Conservation (phyloP, 2,113 vertebrate genomes). For the Narcine bancroftii region DNA sequence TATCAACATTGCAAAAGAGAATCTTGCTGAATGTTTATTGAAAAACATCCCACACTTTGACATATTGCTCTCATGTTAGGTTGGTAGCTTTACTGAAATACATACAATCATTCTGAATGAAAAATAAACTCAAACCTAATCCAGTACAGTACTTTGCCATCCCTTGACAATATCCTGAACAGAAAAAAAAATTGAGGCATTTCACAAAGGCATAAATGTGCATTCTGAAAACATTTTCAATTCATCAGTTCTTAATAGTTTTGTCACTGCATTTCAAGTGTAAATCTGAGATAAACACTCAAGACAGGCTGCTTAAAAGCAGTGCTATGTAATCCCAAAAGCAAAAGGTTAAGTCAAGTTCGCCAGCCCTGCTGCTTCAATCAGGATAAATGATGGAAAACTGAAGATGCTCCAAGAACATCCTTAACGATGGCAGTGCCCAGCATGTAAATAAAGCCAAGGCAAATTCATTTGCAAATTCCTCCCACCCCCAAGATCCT, state of each 20-base stretch:
- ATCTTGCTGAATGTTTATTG: neutral
- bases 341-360: neutral
- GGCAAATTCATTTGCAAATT: too few relatives aligned
- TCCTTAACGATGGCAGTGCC: neutral
- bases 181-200: neutral
- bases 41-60: neutral
- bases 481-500: too few relatives aligned
- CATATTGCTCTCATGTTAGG: neutral
- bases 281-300: neutral
- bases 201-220: neutral
- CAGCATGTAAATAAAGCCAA: neutral
- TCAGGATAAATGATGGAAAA: neutral
- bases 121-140: neutral
- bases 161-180: neutral
- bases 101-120: neutral
- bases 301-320: neutral
- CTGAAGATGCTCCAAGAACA: neutral
- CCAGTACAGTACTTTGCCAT: neutral
- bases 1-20: neutral
- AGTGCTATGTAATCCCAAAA: neutral
- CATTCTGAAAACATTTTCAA: neutral
- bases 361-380: neutral
- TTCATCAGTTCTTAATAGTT: neutral
- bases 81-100: neutral
- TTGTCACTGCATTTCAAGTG: neutral